Conservation (phyloP, 2,888 invertebrate genomes). For the Polylopha cassiicola region DNA sequence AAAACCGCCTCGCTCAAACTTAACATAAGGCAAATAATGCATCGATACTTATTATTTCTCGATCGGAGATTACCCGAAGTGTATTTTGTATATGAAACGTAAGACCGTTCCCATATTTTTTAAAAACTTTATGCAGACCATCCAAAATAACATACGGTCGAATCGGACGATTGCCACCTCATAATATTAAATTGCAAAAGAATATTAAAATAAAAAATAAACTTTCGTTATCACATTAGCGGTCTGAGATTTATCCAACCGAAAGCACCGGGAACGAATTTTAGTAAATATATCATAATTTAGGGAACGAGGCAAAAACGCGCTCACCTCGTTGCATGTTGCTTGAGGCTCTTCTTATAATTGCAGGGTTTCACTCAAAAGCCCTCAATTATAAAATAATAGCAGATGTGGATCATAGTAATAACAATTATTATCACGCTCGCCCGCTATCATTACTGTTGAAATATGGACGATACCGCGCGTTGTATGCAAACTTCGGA, state of each 20-base stretch:
- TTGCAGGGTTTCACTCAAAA: conserved; percentile 76
- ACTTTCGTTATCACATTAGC: conserved; percentile 19
- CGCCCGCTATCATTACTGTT: conserved; percentile 68
- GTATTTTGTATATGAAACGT: no score
- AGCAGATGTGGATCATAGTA: conserved; percentile 77
- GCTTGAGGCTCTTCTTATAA: conserved; percentile 73
- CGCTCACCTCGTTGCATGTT: conserved; percentile 66
- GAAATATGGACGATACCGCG: conserved; percentile 66
- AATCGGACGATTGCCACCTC: conserved; percentile 16
- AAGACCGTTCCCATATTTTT: background rate
- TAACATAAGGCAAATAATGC: conserved; percentile 3
- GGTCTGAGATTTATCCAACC: conserved; percentile 35
- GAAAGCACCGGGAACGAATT: conserved; percentile 40
- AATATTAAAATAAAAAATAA: conserved; percentile 15
- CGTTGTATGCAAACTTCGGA: conserved; percentile 64
- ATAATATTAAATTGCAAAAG: conserved; percentile 18
- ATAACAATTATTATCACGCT: conserved; percentile 78
- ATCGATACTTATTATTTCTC: background rate
- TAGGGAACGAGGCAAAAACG: conserved; percentile 63
- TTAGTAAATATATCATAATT: conserved; percentile 64
- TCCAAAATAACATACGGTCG: conserved; percentile 5
- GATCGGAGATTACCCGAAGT: conserved; percentile 2
- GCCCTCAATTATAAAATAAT: conserved; percentile 77
- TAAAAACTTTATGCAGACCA: background rate
- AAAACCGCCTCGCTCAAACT: conserved; percentile 25